Base-by-base conservation (phyloP, 2,113 vertebrate species). In the Periophthalmus modestus region DNA sequence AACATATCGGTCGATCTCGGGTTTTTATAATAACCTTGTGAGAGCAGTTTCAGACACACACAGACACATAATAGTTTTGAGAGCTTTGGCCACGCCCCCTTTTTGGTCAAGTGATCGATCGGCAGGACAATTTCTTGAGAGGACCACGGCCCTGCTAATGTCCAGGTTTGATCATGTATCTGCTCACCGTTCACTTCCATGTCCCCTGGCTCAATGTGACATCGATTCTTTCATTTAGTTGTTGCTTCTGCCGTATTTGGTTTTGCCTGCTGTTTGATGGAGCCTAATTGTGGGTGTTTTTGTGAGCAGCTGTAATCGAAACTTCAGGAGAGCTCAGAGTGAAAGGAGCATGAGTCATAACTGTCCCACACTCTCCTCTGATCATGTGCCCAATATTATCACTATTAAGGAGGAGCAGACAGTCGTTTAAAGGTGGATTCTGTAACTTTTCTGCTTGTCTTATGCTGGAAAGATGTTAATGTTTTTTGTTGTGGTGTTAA, bases 171-270 rank as follows among this genome's bases (percentile, higher is more conserved):
- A 6, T 18, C 6, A 52, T 18, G 48, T 18, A 50, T 10, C 39
- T 10, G 7, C 11, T 43, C 39, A 43, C 39, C 39, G 9, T 43
- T 10, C 39, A 43, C 39, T 43, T 43, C 10, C 39, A 43, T 7
- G 39, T 43, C 71, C 82, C 72, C 77, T 74, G 71, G 66, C 79
- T 86, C 81, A 87, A 79, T 88, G 81, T 87, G 85, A 68, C 69
- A 89, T 87, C 66, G 50, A 75, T 82, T 78, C 71, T 89, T 88
- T 82, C 46, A 85, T 81, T 85, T 85, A 77, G 63, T 43, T 10
- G 39, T 43, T 43, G 39, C 39, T 43, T 43, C 85, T 83, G 73
- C 48, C 3, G 5, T 52, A 16, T 19, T n/a, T 16, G 50, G 15
- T 19, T 69, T 76, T 43, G 75, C 50, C 15, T n/a, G n/a, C 50